Conservation (phyloP, 2,888 invertebrate species). For the Hemaris fuciformis region DNA sequence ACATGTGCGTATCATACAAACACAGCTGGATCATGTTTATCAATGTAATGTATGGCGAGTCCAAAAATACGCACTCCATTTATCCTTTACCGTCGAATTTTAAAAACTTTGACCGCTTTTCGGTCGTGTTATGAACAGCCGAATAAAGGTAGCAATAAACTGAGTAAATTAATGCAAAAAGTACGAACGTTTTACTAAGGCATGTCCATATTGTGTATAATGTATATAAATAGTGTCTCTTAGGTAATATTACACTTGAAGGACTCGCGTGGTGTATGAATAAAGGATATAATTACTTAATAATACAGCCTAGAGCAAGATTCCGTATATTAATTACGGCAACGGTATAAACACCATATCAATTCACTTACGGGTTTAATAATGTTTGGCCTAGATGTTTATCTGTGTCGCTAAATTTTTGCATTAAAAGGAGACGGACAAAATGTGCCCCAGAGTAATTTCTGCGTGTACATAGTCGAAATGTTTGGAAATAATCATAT, state of each 20-base stretch:
- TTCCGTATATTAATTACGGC: neutral
- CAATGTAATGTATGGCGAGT: neutral
- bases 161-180: no score
- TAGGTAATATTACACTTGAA: neutral
- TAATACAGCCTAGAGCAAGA: neutral
- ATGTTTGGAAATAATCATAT: no score
- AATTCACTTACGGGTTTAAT: no score
- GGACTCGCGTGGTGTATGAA: neutral
- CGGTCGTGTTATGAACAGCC: neutral
- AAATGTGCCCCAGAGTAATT: no score
- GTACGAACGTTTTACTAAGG: no score
- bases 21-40: slow-evolving; percentile 1
- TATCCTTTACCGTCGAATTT: neutral
- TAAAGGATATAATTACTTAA: neutral
- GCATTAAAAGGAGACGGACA: no score
- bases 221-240: neutral
- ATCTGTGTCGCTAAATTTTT: no score
- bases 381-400: no score
- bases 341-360: no score
- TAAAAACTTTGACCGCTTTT: neutral
- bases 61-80: neutral
- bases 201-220: no score
- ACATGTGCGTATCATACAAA: neutral
- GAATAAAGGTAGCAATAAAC: neutral
- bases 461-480: no score